Evolutionary conservation across 2,113 vertebrate genomes (phyloP), one percentile per base, ranked within the genome.

Genomic region (Lepisosteus osseus): DNA sequence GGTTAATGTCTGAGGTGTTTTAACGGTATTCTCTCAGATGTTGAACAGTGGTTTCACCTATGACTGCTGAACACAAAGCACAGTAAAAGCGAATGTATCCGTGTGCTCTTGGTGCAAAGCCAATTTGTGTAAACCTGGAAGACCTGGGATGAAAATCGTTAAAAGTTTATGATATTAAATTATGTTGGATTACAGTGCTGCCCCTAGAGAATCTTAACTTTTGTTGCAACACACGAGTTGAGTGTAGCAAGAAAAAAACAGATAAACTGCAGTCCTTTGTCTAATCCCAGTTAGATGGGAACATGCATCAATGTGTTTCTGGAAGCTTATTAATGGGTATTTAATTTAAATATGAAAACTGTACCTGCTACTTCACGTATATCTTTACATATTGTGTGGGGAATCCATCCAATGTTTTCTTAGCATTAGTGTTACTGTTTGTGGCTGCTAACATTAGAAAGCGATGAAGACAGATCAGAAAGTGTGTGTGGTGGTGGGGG

Each of bases 201-300:
- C 65, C 42, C 3, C 41, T 11, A 43, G 61, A 72, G 40, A 6
- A 14, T 41, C 45, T 64, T 6, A 15, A 55, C 3, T 1, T 66
- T 15, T 51, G 5, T 56, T 42, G 1, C 65, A 66, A 1, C 68
- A 74, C 69, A 74, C 62, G 12, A 42, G 44, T 57, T 15, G 68
- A 51, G 47, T 9, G 47, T 51, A 51, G 47, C 9, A 51, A 66
- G 61, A 67, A 77, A 81, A 78, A 47, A 72, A 74, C 63, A 78
- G 79, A 83, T 81, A 75, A 75, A 82, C 80, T 77, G 47, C 47
- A 6, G 68, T 69, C 78, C 78, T 82, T 80, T 78, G 70, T 80
- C 79, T 29, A 29, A 29, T 1, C 29, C 1, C 29, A 29, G 29
- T 29, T 29, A 29, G 29, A 80, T 72, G 82, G 76, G 78, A 72